These are phyloP conservation scores for Marmota flaviventris DNA, from an alignment of 2,113 vertebrate species.

Conservation along the genomic window DNA sequence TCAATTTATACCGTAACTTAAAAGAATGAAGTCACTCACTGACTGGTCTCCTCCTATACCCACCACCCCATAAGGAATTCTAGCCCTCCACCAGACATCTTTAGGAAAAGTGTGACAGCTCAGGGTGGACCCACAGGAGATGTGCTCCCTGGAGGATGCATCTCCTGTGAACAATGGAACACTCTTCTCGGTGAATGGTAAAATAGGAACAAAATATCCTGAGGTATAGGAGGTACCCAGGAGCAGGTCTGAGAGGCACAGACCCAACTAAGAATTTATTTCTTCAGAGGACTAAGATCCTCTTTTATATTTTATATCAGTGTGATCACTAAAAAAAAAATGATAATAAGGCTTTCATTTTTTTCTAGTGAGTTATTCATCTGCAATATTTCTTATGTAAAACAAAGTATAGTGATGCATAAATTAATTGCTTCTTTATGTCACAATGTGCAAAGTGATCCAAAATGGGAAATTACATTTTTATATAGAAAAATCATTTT, in stretches of 20 bases:
- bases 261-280: neutral
- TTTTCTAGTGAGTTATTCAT: constrained; percentile 15
- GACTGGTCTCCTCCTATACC: neutral
- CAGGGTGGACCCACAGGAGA: fast-evolving
- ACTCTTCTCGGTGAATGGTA: neutral
- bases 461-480: neutral
- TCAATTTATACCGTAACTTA: neutral
- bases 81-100: neutral
- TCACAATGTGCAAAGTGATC: neutral
- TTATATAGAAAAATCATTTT: constrained; percentile 45
- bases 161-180: neutral
- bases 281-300: neutral
- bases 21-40: neutral
- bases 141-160: neutral
- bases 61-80: neutral
- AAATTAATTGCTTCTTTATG: neutral
- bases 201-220: neutral
- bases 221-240: neutral
- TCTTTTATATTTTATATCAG: neutral
- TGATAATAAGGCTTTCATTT: neutral
- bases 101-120: neutral
- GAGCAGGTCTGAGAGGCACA: neutral
- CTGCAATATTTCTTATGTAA: neutral
- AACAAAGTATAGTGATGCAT: neutral
- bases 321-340: neutral